Evolutionary conservation across 2,888 invertebrate genomes (phyloP).

Genomic region (Hyposoter dolosus): DNA sequence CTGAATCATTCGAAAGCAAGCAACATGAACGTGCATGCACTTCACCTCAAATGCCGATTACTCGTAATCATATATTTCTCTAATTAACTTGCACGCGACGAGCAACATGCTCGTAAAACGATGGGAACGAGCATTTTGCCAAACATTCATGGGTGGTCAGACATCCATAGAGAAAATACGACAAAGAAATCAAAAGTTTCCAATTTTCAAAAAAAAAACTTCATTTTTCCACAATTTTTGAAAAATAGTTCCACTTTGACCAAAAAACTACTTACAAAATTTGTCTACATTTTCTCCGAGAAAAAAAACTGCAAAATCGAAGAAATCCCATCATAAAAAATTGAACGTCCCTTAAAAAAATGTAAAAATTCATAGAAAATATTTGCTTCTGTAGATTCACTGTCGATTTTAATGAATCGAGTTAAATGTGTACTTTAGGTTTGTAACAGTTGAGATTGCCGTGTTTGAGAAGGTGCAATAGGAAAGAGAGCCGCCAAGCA

Average conservation of each 20-base stretch:
- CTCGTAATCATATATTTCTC: slow-evolving; percentile 32
- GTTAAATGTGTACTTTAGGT: neutral
- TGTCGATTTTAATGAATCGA: neutral
- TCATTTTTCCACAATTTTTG: neutral
- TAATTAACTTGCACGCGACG: slow-evolving; percentile 51
- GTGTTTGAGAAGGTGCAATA: slow-evolving; percentile 36
- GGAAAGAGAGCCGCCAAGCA: slow-evolving; percentile 46
- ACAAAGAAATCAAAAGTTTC: too few species aligned
- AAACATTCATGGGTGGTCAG: slow-evolving; percentile 47
- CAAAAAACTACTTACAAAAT: too few species aligned
- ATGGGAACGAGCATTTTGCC: slow-evolving; percentile 21
- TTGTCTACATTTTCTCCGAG: neutral
- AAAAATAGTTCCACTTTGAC: too few species aligned
- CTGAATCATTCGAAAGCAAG: neutral
- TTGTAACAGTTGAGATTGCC: slow-evolving; percentile 8
- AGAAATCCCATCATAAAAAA: neutral
- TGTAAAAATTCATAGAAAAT: neutral
- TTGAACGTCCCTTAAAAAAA: neutral
- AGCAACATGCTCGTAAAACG: slow-evolving; percentile 42
- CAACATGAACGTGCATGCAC: slow-evolving; percentile 13
- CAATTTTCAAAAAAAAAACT: too few species aligned
- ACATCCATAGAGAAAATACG: slow-evolving; percentile 16
- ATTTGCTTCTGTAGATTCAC: neutral
- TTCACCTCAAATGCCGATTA: neutral
- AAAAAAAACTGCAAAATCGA: neutral